phyloP scores from a whole-genome alignment of 2,888 invertebrate species.

The Chesias legatella region DNA sequence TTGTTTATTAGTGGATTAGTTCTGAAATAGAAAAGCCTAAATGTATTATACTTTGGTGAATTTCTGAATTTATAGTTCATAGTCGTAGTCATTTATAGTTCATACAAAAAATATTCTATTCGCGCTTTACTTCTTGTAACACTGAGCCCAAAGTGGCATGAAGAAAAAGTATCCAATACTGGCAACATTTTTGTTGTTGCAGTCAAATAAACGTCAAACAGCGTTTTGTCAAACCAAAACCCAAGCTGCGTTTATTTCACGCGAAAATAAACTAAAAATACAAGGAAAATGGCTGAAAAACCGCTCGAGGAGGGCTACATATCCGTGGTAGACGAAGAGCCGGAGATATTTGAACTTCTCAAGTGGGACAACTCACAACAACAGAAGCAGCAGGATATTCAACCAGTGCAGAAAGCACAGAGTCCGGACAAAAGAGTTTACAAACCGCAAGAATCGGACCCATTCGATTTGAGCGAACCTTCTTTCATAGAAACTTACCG shows the following conservation, averaged over 20 bases:
- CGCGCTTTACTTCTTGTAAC: too few species aligned
- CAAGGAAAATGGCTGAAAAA: conserved; percentile 65
- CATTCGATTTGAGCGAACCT: conserved; percentile 61
- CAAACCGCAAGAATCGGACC: conserved; percentile 58
- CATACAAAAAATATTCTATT: too few species aligned
- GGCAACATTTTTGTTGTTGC: too few species aligned
- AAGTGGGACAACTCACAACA: conserved; percentile 71
- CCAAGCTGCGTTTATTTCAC: conserved; percentile 46
- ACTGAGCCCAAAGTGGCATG: too few species aligned
- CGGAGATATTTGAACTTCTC: conserved; percentile 68
- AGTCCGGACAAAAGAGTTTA: conserved; percentile 59
- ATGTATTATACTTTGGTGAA: too few species aligned
- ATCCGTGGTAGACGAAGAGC: conserved; percentile 72
- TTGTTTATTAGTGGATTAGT: too few species aligned
- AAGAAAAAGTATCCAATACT: too few species aligned
- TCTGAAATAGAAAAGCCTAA: too few species aligned
- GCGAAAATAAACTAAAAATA: conserved; percentile 47
- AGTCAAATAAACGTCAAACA: conserved; percentile 29
- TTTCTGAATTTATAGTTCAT: too few species aligned
- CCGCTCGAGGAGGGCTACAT: conserved; percentile 71
- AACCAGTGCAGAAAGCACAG: conserved; percentile 57
- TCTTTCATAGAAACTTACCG: conserved; percentile 64
- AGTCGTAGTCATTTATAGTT: too few species aligned
- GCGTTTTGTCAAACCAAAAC: conserved; percentile 38
- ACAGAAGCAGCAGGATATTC: conserved; percentile 47